Percentiles rank a stretch among this genome's conserved stretches.
These are phyloP conservation scores for Nesogale talazaci DNA, from an alignment of 2,113 vertebrate genomes.

Conservation along the genomic window DNA sequence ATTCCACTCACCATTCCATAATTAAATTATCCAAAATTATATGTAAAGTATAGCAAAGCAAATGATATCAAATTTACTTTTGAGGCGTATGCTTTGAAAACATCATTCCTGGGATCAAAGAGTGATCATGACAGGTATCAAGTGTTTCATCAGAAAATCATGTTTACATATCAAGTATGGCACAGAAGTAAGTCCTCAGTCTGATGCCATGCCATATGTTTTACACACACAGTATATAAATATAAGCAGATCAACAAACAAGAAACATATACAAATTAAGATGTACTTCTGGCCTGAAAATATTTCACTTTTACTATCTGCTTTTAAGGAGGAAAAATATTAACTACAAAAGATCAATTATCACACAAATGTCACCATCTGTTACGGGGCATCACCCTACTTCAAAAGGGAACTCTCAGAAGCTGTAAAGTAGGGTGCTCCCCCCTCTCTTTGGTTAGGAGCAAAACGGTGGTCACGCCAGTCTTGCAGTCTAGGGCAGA, in stretches of 20 bases:
- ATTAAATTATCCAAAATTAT: conserved; percentile 39
- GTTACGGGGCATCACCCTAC: conserved; percentile 20
- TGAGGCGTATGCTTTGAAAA: conserved; percentile 37
- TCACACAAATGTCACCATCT: conserved; percentile 41
- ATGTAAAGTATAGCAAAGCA: conserved; percentile 35
- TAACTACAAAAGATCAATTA: conserved; percentile 66
- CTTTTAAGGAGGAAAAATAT: conserved; percentile 51
- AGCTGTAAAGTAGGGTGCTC: neutral
- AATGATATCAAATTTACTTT: conserved; percentile 33
- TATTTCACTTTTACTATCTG: conserved; percentile 12
- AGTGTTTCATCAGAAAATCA: neutral
- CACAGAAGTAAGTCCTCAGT: neutral
- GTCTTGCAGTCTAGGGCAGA: conserved; percentile 73
- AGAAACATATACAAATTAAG: conserved; percentile 43
- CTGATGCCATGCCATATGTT: neutral
- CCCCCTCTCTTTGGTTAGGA: neutral
- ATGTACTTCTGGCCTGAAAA: conserved; percentile 49
- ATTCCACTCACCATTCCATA: conserved; percentile 30
- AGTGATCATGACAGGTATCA: neutral
- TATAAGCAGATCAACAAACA: no score
- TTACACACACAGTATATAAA: neutral
- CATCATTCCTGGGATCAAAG: conserved; percentile 16
- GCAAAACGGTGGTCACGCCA: conserved; percentile 18
- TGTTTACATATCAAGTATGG: conserved; percentile 2
- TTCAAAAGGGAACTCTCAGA: conserved; percentile 29